Conservation (phyloP, 2,113 vertebrate species). For the Hiodon alosoides region DNA sequence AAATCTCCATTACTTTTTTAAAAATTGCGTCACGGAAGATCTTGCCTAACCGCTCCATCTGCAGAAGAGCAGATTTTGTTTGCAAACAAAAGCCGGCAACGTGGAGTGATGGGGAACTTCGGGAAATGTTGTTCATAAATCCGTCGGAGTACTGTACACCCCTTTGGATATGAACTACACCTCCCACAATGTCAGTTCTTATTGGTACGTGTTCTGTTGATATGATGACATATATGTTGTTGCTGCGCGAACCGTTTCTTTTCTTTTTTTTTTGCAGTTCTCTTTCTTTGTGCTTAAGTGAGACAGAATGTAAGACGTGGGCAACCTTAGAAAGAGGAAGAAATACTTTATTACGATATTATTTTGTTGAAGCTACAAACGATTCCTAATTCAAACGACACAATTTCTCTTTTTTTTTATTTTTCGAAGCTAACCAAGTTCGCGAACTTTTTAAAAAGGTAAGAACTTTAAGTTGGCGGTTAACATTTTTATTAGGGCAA, state of each 20-base stretch:
- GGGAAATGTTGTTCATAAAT: conserved; percentile 50
- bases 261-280: conserved; percentile 34
- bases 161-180: conserved; percentile 28
- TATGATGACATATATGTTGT: conserved; percentile 44
- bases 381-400: not conserved
- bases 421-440: not conserved
- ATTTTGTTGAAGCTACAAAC: not conserved
- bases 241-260: conserved; percentile 51
- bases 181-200: conserved; percentile 46
- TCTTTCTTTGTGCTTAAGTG: conserved; percentile 46
- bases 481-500: too few relatives aligned
- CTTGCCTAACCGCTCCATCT: conserved; percentile 1
- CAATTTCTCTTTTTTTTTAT: conserved; percentile 7
- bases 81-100: conserved; percentile 69
- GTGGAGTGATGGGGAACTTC: conserved; percentile 39
- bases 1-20: not conserved
- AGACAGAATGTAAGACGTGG: not conserved
- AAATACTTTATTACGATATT: not conserved
- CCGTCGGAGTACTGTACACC: not conserved
- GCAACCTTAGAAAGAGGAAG: not conserved
- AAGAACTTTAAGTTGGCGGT: not conserved
- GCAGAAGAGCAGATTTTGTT: conserved; percentile 50
- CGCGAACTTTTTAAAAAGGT: not conserved
- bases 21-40: conserved; percentile 10
- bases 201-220: conserved; percentile 27